phyloP scores from a whole-genome alignment of 1,140 invertebrate species.

The Euura saliciscinereae region DNA sequence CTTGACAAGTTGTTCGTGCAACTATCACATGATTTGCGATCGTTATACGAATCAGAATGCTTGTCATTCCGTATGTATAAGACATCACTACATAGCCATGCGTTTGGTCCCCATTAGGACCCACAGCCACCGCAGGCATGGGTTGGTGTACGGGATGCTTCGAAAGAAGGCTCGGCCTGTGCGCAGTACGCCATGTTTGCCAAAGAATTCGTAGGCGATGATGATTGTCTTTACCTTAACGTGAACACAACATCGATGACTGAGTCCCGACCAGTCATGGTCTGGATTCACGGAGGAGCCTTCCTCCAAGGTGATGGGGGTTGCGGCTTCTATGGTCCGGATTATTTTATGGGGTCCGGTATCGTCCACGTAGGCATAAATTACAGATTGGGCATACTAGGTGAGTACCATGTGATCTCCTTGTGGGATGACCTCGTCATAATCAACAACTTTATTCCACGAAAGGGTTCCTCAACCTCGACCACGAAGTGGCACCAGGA shows the following conservation, averaged over 20 bases:
- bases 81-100: no score
- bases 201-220: constrained; percentile 14
- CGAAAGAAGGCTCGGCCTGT: not conserved
- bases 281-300: constrained; percentile 69
- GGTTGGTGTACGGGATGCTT: constrained; percentile 27
- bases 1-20: no score
- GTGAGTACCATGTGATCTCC: constrained; percentile 29
- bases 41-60: no score
- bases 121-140: constrained; percentile 25
- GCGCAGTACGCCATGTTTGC: not conserved
- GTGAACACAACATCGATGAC: constrained; percentile 19
- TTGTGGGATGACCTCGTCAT: not conserved
- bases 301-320: constrained; percentile 61
- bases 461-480: constrained; percentile 32
- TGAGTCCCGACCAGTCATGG: constrained; percentile 34
- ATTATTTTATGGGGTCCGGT: constrained; percentile 58
- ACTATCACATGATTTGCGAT: no score
- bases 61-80: no score
- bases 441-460: not conserved
- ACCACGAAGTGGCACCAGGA: constrained; percentile 41
- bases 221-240: constrained; percentile 35
- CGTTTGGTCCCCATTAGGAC: constrained; percentile 18
- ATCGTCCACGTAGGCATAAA: constrained; percentile 66
- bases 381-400: constrained; percentile 67
- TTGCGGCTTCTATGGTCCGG: constrained; percentile 52